These are phyloP conservation scores for Brachyhypopomus gauderio DNA, from an alignment of 2,113 vertebrate species.

Conservation along the genomic window DNA sequence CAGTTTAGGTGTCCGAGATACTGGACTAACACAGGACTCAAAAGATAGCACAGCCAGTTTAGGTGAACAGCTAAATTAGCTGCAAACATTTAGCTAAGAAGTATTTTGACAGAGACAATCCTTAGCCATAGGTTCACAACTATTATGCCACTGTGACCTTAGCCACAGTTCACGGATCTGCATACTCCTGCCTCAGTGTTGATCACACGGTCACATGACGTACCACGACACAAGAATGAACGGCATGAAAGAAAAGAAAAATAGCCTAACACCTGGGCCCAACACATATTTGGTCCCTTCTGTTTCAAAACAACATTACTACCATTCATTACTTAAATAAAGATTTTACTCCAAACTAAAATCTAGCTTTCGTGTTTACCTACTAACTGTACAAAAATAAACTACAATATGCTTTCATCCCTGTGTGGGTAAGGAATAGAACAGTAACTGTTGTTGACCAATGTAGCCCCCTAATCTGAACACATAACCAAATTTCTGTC, in stretches of 20 bases:
- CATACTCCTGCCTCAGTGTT: not conserved
- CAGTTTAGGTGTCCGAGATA: conserved; percentile 43
- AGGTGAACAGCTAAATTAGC: conserved; percentile 9
- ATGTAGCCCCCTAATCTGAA: conserved; percentile 39
- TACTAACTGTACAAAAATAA: conserved; percentile 4
- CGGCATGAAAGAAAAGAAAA: too few relatives aligned
- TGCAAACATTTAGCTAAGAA: not conserved
- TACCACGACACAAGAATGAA: not conserved
- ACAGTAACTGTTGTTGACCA: conserved; percentile 19
- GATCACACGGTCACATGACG: not conserved
- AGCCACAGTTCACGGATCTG: not conserved
- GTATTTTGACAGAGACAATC: conserved; percentile 2
- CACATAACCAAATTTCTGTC: not conserved
- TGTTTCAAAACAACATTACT: not conserved
- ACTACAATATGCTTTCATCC: conserved; percentile 19
- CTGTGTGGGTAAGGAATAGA: not conserved
- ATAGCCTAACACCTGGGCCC: too few relatives aligned
- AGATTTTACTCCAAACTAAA: conserved; percentile 14
- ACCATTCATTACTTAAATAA: not conserved
- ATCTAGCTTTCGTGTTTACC: not conserved
- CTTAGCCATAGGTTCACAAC: not conserved
- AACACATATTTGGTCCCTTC: not conserved
- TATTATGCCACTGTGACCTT: not conserved
- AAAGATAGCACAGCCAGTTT: conserved; percentile 20
- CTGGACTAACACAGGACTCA: conserved; percentile 24